phyloP scores from a whole-genome alignment of 1,140 invertebrate genomes.

The Drosophila pectinifera region DNA sequence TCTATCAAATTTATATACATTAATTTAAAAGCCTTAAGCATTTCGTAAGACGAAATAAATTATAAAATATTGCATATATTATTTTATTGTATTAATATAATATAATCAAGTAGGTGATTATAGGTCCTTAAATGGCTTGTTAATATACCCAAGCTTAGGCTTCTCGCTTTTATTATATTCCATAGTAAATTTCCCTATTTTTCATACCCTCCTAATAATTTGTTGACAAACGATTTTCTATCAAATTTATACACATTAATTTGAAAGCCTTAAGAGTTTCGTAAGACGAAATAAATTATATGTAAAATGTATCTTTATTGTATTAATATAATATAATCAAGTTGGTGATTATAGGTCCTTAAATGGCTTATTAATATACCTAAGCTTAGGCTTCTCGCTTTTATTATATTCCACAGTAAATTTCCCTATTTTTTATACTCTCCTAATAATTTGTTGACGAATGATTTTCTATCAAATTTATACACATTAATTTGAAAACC shows the following conservation, averaged over 20 bases:
- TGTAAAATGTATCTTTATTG: too few relatives aligned
- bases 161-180: too few relatives aligned
- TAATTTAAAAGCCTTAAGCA: background rate
- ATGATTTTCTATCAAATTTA: slow-evolving; percentile 1
- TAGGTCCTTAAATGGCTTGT: background rate
- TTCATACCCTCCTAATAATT: too few relatives aligned
- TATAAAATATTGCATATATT: too few relatives aligned
- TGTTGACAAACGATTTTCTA: slow-evolving; percentile 18
- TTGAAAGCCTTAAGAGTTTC: background rate
- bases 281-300: background rate
- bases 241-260: slow-evolving; percentile 4
- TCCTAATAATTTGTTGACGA: slow-evolving; percentile 42
- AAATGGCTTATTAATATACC: background rate
- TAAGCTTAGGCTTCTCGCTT: too few relatives aligned
- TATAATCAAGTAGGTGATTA: background rate
- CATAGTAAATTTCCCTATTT: too few relatives aligned
- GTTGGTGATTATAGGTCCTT: background rate
- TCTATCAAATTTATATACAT: slow-evolving; percentile 4
- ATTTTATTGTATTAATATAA: background rate
- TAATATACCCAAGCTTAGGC: too few relatives aligned
- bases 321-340: background rate
- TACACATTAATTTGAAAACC: background rate
- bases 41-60: background rate
- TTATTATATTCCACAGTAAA: too few relatives aligned
- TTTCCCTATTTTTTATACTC: too few relatives aligned